phyloP scores from a whole-genome alignment of 2,888 invertebrate species.

The Pandemis corylana region DNA sequence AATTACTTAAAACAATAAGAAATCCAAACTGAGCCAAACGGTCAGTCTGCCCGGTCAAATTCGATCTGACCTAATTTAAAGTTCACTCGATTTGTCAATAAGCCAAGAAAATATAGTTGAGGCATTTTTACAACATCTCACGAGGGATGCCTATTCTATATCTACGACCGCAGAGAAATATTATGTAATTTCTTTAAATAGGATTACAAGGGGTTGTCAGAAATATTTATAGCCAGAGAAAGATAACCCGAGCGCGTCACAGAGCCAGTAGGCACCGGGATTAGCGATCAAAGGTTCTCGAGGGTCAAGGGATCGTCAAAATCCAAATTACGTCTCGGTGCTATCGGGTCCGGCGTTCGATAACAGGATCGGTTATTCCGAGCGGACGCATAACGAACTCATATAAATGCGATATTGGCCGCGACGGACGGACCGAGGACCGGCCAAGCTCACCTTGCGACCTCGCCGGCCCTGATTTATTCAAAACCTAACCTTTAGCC shows the following conservation, averaged over 20 bases:
- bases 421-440: slow-evolving; percentile 47
- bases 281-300: slow-evolving; percentile 51
- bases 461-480: slow-evolving; percentile 64
- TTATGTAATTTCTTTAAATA: slow-evolving; percentile 8
- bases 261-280: slow-evolving; percentile 34
- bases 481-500: slow-evolving; percentile 60
- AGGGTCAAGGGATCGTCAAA: slow-evolving; percentile 56
- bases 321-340: slow-evolving; percentile 56
- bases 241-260: slow-evolving; percentile 20
- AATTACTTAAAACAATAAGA: slow-evolving; percentile 4
- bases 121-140: background rate
- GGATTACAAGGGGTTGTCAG: slow-evolving; percentile 29
- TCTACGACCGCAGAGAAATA: background rate
- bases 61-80: slow-evolving; percentile 33
- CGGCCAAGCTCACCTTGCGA: slow-evolving; percentile 57
- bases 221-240: slow-evolving; percentile 36
- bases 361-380: slow-evolving; percentile 55
- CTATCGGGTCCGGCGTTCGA: slow-evolving; percentile 52
- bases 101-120: background rate
- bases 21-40: slow-evolving; percentile 38
- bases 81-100: slow-evolving; percentile 30
- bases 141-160: background rate
- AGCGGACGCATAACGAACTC: slow-evolving; percentile 62
- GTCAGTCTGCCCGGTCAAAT: slow-evolving; percentile 43
- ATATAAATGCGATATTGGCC: slow-evolving; percentile 69